Evolutionary conservation across 2,888 invertebrate species (phyloP).

Genomic region (Elysia crispata): DNA sequence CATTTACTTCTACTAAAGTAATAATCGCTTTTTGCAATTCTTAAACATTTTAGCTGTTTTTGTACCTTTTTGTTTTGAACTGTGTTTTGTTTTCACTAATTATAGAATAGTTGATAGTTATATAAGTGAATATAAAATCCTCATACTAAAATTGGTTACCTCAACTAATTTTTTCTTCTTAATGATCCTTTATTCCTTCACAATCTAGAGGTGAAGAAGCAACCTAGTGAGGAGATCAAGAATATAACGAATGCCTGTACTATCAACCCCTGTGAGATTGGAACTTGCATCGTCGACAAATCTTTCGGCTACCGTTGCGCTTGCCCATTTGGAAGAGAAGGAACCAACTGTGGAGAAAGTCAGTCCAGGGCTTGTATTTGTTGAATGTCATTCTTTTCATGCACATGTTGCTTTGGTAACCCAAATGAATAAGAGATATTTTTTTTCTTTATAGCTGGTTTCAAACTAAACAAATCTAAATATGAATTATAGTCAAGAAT

Average conservation of each 20-base stretch:
- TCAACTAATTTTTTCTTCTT: neutral
- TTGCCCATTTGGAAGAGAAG: conserved; percentile 65
- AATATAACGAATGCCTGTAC: conserved; percentile 58
- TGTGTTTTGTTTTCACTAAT: neutral
- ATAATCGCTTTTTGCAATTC: neutral
- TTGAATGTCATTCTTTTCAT: neutral
- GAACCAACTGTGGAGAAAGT: conserved; percentile 66
- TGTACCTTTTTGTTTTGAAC: neutral
- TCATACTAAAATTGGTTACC: neutral
- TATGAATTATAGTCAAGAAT: neutral
- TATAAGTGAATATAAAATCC: neutral
- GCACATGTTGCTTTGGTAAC: too few species aligned
- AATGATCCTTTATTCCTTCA: too few species aligned
- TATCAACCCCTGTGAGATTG: conserved; percentile 64
- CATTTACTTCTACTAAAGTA: neutral
- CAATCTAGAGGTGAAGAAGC: conserved; percentile 47
- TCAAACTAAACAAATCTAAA: too few species aligned
- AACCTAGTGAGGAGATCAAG: conserved; percentile 9
- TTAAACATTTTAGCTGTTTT: neutral
- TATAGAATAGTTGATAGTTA: neutral
- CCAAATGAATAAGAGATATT: too few species aligned
- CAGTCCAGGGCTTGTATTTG: conserved; percentile 35
- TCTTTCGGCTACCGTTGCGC: conserved; percentile 67
- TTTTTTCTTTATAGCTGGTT: too few species aligned
- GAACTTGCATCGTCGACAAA: conserved; percentile 63